Evolutionary conservation across 1,140 invertebrate species (phyloP).

Genomic region (Heterodera schachtii): DNA sequence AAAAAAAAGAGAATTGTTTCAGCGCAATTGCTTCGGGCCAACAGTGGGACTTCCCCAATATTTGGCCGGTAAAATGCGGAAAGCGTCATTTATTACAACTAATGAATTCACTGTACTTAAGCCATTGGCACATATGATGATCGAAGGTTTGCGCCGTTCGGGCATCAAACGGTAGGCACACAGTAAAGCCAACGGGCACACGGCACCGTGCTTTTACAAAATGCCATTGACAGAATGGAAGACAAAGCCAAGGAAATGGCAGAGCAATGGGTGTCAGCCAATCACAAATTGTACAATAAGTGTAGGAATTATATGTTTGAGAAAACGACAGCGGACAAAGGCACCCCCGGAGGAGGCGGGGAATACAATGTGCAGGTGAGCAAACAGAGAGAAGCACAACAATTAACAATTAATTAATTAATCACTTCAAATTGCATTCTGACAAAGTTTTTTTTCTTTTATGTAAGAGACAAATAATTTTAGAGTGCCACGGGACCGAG

Average conservation of each 20-base stretch:
- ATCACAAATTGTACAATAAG: constrained; percentile 19
- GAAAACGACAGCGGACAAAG: background rate
- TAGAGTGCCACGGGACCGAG: too few species aligned
- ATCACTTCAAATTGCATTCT: background rate
- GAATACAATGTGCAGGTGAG: constrained; percentile 21
- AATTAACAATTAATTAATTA: too few species aligned
- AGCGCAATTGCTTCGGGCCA: background rate
- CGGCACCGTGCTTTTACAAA: background rate
- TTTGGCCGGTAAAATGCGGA: constrained; percentile 27
- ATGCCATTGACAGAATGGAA: constrained; percentile 20
- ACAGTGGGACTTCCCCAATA: constrained; percentile 25
- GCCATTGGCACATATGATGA: constrained; percentile 11
- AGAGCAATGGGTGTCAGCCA: constrained; percentile 20
- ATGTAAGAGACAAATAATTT: too few species aligned
- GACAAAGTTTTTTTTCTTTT: too few species aligned
- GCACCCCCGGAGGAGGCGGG: constrained; percentile 15
- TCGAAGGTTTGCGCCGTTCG: constrained; percentile 17
- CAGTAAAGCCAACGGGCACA: too few species aligned
- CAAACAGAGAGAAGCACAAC: background rate
- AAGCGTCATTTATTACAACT: background rate
- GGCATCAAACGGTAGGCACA: background rate
- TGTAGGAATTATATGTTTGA: constrained; percentile 23
- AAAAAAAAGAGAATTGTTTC: background rate
- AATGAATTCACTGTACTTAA: constrained; percentile 12
- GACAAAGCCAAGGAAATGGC: constrained; percentile 23